Percentiles rank a stretch among this genome's conserved stretches.
These are phyloP conservation scores for Endotricha flammealis DNA, from an alignment of 2,888 invertebrate genomes.

Conservation along the genomic window DNA sequence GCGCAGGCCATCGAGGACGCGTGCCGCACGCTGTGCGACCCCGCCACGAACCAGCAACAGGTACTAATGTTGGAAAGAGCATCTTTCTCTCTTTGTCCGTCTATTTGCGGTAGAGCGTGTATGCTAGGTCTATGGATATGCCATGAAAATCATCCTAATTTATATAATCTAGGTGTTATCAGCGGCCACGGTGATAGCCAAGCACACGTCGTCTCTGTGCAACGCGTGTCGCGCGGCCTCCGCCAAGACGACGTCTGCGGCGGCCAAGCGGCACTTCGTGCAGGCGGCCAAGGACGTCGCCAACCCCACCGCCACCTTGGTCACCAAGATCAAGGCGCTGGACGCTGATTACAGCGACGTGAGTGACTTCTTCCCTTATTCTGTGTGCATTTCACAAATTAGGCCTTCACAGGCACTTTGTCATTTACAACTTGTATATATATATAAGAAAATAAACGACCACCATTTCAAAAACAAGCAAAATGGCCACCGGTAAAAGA, in stretches of 20 bases:
- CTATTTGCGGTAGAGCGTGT: too few relatives aligned
- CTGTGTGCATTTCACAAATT: too few relatives aligned
- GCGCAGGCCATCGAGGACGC: slow-evolving; percentile 94
- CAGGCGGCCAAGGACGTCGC: slow-evolving; percentile 98
- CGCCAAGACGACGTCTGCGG: slow-evolving; percentile 91
- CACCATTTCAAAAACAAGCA: too few relatives aligned
- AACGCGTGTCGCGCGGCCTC: slow-evolving; percentile 97
- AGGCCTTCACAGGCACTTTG: too few relatives aligned
- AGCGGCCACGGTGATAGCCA: slow-evolving; percentile 95
- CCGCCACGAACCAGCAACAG: slow-evolving; percentile 86
- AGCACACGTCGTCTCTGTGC: slow-evolving; percentile 96
- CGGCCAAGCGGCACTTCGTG: slow-evolving; percentile 97
- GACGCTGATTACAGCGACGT: slow-evolving; percentile 90
- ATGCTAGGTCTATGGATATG: too few relatives aligned
- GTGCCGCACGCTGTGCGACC: slow-evolving; percentile 86
- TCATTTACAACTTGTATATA: too few relatives aligned
- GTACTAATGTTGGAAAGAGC: too few relatives aligned
- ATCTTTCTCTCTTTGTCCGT: too few relatives aligned
- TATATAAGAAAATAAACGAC: too few relatives aligned
- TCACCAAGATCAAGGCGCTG: slow-evolving; percentile 94
- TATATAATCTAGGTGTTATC: slow-evolving; percentile 88
- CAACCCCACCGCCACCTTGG: slow-evolving; percentile 94
- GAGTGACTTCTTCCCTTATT: too few relatives aligned
- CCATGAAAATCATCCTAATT: too few relatives aligned
- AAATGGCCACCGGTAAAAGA: too few relatives aligned